Percentiles rank a stretch among this genome's conserved stretches.
Conservation (phyloP, 2,888 invertebrate genomes). For the Melolontha melolontha region DNA sequence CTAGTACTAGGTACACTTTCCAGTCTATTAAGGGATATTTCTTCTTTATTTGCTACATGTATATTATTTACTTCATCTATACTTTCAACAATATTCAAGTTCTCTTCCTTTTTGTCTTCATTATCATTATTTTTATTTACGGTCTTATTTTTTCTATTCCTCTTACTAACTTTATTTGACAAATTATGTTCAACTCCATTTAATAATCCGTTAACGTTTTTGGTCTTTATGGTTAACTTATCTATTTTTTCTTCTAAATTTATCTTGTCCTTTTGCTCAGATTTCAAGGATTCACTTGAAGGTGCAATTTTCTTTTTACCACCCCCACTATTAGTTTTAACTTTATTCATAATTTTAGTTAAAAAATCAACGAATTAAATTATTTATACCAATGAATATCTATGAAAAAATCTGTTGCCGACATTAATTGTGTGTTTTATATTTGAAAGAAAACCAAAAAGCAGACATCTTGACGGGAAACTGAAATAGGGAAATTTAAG, state of each 20-base stretch:
- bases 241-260: slow-evolving; percentile 46
- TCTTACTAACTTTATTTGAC: slow-evolving; percentile 42
- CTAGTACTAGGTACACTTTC: slow-evolving; percentile 40
- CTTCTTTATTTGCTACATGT: slow-evolving; percentile 26
- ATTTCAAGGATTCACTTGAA: slow-evolving; percentile 36
- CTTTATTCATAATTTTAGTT: slow-evolving; percentile 46
- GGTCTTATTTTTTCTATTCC: slow-evolving; percentile 43
- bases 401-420: slow-evolving; percentile 5
- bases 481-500: slow-evolving; percentile 51
- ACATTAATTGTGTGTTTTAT: slow-evolving; percentile 41
- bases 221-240: slow-evolving; percentile 46
- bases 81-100: not conserved
- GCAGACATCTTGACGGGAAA: slow-evolving; percentile 54
- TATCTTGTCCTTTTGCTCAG: slow-evolving; percentile 38
- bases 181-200: slow-evolving; percentile 51
- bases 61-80: slow-evolving; percentile 26
- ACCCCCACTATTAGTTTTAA: slow-evolving; percentile 39
- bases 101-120: slow-evolving; percentile 33
- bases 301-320: slow-evolving; percentile 39
- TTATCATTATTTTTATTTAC: slow-evolving; percentile 20
- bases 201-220: slow-evolving; percentile 52
- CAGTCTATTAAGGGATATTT: slow-evolving; percentile 27
- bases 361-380: slow-evolving; percentile 20
- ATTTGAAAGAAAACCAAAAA: slow-evolving; percentile 50
- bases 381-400: slow-evolving; percentile 25